Evolutionary conservation across 2,888 invertebrate species (phyloP), one percentile per base, ranked within the genome.

Genomic region (Acanthoscelides obtectus): DNA sequence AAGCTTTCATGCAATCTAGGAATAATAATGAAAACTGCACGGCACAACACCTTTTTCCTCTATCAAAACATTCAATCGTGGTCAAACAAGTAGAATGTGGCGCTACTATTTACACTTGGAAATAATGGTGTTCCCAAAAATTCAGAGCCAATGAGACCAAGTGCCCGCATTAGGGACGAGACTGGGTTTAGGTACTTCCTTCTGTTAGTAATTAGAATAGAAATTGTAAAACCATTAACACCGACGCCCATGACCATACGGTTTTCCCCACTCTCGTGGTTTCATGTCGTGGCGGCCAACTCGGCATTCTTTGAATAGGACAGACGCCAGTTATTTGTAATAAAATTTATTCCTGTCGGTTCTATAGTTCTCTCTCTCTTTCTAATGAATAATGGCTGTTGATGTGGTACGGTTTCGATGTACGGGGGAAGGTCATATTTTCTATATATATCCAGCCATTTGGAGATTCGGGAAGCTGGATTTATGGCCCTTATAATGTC

Each of bases 241-340:
- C 45, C 45, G 45, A 45, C 45, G 76, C 76, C 75, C 73, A 70
- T 65, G 68, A 19, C 64, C 64, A 17, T 66, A n/a, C 25, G 22
- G 65, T 64, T 66, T 20, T 66, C 68, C 66, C 66, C 21, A n/a
- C 63, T 70, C 68, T 45, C 45, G 17, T 6, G 45, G 12, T 17
- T 66, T 70, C 67, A 64, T 72, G 70, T 64, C 74, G 68, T 72
- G 72, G 74, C 73, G 72, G 74, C 75, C 72, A 75, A 75, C 75
- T 74, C 75, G 71, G 73, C 74, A 74, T 71, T 71, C 71, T 66
- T 17, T 45, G 12, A 45, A 45, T 70, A 71, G 68, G 72, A 72
- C 72, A 72, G 74, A 72, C 74, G 71, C 71, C 70, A 72, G 72
- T 71, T 74, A 74, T 74, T 74, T 71, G 69, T 72, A 70, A 74